These are phyloP conservation scores for Oncorhynchus nerka DNA, from an alignment of 2,113 vertebrate genomes.

Conservation along the genomic window DNA sequence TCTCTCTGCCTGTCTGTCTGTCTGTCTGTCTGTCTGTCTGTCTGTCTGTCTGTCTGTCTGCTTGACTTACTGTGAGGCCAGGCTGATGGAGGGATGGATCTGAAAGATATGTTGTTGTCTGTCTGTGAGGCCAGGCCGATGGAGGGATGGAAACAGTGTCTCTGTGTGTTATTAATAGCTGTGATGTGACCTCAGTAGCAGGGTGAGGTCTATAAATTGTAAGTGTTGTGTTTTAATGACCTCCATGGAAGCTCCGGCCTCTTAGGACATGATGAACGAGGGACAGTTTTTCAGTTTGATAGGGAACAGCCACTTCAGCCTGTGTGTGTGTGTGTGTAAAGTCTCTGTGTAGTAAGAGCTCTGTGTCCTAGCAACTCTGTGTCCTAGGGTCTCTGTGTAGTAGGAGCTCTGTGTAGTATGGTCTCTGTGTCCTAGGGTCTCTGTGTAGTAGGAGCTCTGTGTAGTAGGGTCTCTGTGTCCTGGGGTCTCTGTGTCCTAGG, in stretches of 20 bases:
- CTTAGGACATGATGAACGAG: slow-evolving; percentile 55
- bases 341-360: not conserved
- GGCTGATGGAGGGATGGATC: slow-evolving; percentile 15
- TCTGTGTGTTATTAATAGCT: slow-evolving; percentile 52
- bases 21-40: too few relatives aligned
- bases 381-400: too few relatives aligned
- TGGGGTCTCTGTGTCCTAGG: too few relatives aligned
- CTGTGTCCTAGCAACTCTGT: too few relatives aligned
- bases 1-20: not conserved
- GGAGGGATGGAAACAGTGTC: slow-evolving; percentile 30
- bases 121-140: slow-evolving; percentile 8
- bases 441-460: too few relatives aligned
- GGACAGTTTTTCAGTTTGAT: slow-evolving; percentile 48
- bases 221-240: slow-evolving; percentile 57
- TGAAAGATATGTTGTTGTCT: slow-evolving; percentile 4
- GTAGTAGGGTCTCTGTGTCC: too few relatives aligned
- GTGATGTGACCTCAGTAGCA: slow-evolving; percentile 59
- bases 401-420: too few relatives aligned
- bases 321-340: slow-evolving; percentile 11
- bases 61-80: slow-evolving; percentile 12
- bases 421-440: too few relatives aligned
- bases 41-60: too few relatives aligned
- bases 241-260: slow-evolving; percentile 53
- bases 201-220: slow-evolving; percentile 59
- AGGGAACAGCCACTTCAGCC: slow-evolving; percentile 36